Base-by-base conservation (phyloP, 2,888 invertebrate genomes). In the Lomographa bimaculata region DNA sequence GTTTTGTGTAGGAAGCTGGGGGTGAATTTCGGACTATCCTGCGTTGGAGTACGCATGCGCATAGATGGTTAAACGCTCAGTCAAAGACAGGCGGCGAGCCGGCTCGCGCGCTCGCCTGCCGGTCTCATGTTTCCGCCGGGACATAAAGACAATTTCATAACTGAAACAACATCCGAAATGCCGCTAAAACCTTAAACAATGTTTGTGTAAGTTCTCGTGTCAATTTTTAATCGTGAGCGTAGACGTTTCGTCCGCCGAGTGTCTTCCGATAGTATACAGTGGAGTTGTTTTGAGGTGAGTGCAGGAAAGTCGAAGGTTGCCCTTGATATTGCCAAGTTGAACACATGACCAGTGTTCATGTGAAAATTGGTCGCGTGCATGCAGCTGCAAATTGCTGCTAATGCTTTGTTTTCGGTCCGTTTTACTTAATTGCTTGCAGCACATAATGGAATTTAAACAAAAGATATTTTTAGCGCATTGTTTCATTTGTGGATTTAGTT, bases 91-190 rank as follows among this genome's bases (percentile, higher is more conserved):
- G 76, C 91, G 90, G 79, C 90, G 90, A 70, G 91, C 89, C 73
- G 87, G 86, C 59, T 90, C 80, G 79, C 90, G 89, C 76, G 91
- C 82, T 70, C 90, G 90, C 84, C 90, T 74, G 90, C 90, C 90
- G 68, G 66, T 74, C 64, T 75, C 74, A 65, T 77, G 71, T n/a
- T n/a, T n/a, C 57, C 78, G 82, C 82, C 75, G 64, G 63, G 64
- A 68, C 54, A 14, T 3, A 14, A 3, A 2, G 46, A 68, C 60
- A 57, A 66, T 71, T n/a, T n/a, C 78, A 79, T 86, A 71, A 82
- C 77, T 84, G 76, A 85, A 84, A 83, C 72, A 59, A 72, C 70
- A 64, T 57, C 62, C 56, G 46, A 45, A 68, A 62, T 57, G 60
- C 59, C 61, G 63, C 49, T 60, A 23, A 62, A n/a, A n/a, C n/a